Conservation (phyloP, 23 tunicate species). For the Clavelina lepadiformis region DNA sequence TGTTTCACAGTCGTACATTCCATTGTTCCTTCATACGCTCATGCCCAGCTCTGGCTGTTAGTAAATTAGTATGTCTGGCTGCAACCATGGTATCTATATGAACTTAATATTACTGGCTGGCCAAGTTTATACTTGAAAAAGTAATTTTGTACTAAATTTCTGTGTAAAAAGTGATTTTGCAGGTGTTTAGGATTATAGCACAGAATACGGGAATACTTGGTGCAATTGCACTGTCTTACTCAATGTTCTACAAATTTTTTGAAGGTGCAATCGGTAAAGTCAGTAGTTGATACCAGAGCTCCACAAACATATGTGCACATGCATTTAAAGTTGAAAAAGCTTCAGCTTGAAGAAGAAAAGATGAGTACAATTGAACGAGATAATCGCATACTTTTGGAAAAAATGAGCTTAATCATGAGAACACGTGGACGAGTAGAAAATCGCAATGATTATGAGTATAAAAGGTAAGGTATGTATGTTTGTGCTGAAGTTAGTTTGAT, state of each 20-base stretch:
- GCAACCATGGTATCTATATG: too few species aligned
- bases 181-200: too few species aligned
- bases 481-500: neutral
- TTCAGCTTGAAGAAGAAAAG: slow-evolving; percentile 86
- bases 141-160: too few species aligned
- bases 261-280: slow-evolving; percentile 68
- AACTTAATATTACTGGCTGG: too few species aligned
- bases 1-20: too few species aligned
- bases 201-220: too few species aligned
- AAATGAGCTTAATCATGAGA: slow-evolving; percentile 86
- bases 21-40: too few species aligned
- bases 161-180: too few species aligned
- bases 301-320: slow-evolving; percentile 98
- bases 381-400: slow-evolving; percentile 85
- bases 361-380: slow-evolving; percentile 96
- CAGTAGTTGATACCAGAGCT: slow-evolving; percentile 82
- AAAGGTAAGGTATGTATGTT: slow-evolving; percentile 41
- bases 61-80: too few species aligned
- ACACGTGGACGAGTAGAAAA: slow-evolving; percentile 91
- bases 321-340: slow-evolving; percentile 92
- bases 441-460: slow-evolving; percentile 66
- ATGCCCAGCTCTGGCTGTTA: too few species aligned
- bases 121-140: too few species aligned
- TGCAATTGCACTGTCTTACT: too few species aligned
- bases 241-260: neutral